Base-by-base conservation (phyloP, 2,888 invertebrate species). In the Apamea monoglypha region DNA sequence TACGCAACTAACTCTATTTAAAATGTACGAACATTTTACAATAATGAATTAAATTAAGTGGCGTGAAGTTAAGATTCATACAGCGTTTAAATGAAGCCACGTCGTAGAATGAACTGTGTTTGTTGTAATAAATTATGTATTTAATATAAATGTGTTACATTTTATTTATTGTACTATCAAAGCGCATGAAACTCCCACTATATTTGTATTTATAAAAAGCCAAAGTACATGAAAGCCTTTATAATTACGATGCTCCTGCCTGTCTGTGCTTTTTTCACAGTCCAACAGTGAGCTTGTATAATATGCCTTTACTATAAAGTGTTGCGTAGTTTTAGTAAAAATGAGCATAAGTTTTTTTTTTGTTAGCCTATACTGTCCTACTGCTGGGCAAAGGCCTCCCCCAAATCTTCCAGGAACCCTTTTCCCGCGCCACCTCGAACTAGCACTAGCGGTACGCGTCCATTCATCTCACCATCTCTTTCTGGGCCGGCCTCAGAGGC, bases 1-100 rank as follows among this genome's bases (percentile, higher is more conserved):
- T 74, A 71, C 47, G 86, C 79, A 81, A 87, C 72, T 21, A 78
- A 69, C 21, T 83, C 72, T 78, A 81, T 82, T 78, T 69, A 76
- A 71, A 74, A 82, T 76, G 63, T 76, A 80, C 29, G 74, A 79
- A 79, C 61, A 79, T 80, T 85, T 82, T 77, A 83, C 64, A 79
- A 76, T 77, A 85, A 79, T 75, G 61, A 86, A 87, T 74, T 78
- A 68, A 81, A 32, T 80, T 66, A 72, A 66, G 14, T 53, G 61
- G 87, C 85, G 83, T 85, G 85, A 89, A 81, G 44, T 64, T 47
- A 74, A 81, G 53, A 67, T 25, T 82, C 56, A 44, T 69, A 59
- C 59, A 66, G 25, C 72, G 40, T 61, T 68, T 71, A 76, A 64
- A 66, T 80, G 44, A 67, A 66, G 76, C 73, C 86, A 86, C 29